A percentile compares a stretch with the other conserved stretches of the same genome.
These are phyloP conservation scores for Megaleporinus macrocephalus DNA, from an alignment of 2,113 vertebrate species.

Conservation along the genomic window DNA sequence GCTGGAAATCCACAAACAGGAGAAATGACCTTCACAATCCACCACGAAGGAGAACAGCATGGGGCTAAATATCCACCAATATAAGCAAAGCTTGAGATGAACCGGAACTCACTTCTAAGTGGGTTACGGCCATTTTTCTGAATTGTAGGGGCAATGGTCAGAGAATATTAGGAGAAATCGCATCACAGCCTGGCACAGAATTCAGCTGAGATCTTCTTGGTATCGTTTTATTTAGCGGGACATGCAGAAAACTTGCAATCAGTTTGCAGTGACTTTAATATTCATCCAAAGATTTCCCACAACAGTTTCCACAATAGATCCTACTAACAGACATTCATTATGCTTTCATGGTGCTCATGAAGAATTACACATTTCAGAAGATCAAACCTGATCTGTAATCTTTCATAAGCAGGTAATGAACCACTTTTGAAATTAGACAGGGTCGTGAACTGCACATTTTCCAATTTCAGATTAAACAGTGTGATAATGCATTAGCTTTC, in stretches of 20 bases:
- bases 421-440: constrained; percentile 11
- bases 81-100: too few relatives aligned
- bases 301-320: neutral
- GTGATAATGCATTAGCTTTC: neutral
- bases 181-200: too few relatives aligned
- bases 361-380: neutral
- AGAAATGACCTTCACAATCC: too few relatives aligned
- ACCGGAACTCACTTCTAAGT: too few relatives aligned
- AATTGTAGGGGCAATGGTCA: too few relatives aligned
- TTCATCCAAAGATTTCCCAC: neutral
- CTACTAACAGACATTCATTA: neutral
- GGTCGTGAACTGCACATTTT: constrained; percentile 8
- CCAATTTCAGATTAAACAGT: constrained; percentile 26
- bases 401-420: constrained; percentile 13
- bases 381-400: neutral
- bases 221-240: too few relatives aligned
- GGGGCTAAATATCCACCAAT: too few relatives aligned
- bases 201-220: too few relatives aligned
- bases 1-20: too few relatives aligned
- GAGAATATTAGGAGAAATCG: too few relatives aligned
- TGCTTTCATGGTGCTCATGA: neutral
- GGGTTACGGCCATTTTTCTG: too few relatives aligned
- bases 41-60: too few relatives aligned
- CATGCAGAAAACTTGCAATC: neutral
- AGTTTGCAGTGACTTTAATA: neutral